Evolutionary conservation across 1,140 invertebrate species (phyloP).

Genomic region (Lordiphosa stackelbergi): DNA sequence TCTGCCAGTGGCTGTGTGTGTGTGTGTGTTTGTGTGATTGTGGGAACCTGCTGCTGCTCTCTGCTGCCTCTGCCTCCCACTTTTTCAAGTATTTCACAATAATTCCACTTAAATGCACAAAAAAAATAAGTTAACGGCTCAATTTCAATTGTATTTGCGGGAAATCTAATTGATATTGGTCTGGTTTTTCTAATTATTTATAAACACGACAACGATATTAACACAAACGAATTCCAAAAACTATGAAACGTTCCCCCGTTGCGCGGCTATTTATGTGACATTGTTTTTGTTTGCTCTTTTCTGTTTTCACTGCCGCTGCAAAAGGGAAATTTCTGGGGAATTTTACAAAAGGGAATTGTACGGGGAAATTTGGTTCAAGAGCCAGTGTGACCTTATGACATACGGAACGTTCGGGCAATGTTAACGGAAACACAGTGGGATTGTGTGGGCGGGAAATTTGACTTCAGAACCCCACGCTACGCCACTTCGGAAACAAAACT

Average conservation of each 20-base stretch:
- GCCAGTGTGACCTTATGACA: too few relatives aligned
- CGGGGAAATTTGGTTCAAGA: too few relatives aligned
- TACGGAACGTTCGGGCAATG: too few relatives aligned
- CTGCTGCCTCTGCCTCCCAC: neutral
- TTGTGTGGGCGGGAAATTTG: too few relatives aligned
- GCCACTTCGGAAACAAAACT: too few relatives aligned
- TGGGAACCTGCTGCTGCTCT: slow-evolving; percentile 12
- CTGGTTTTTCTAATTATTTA: neutral
- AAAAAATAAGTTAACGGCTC: slow-evolving; percentile 2
- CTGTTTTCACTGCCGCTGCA: too few relatives aligned
- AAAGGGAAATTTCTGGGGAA: too few relatives aligned
- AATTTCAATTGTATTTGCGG: slow-evolving; percentile 2
- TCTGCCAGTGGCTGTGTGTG: slow-evolving; percentile 6
- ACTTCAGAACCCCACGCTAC: too few relatives aligned
- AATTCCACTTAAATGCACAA: slow-evolving; percentile 13
- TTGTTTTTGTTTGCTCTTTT: too few relatives aligned
- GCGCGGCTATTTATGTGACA: slow-evolving; percentile 39
- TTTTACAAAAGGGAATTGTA: too few relatives aligned
- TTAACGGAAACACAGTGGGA: too few relatives aligned
- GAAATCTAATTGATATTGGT: neutral
- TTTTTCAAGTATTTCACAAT: slow-evolving; percentile 42
- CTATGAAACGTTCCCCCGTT: slow-evolving; percentile 45
- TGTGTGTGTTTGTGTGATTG: slow-evolving; percentile 9
- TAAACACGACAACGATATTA: slow-evolving; percentile 37
- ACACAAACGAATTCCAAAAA: slow-evolving; percentile 44